Evolutionary conservation across 1,140 invertebrate genomes (phyloP).

Genomic region (Hestina assimilis): DNA sequence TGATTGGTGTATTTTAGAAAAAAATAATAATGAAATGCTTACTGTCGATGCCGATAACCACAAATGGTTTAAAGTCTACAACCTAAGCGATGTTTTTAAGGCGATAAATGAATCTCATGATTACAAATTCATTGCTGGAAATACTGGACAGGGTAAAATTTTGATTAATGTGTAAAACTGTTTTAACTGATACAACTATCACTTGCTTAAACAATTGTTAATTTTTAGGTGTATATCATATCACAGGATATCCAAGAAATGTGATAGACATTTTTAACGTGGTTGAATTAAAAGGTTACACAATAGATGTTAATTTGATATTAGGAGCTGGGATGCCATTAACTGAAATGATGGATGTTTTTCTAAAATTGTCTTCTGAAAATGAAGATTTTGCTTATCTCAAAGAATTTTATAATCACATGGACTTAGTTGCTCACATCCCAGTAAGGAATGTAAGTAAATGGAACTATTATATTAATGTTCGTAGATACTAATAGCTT

Average conservation of each 20-base stretch:
- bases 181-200: background rate
- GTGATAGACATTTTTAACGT: slow-evolving; percentile 87
- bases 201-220: background rate
- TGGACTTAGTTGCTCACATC: slow-evolving; percentile 86
- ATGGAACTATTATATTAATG: too few species aligned
- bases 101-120: slow-evolving; percentile 37
- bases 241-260: slow-evolving; percentile 62
- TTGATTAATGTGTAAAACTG: too few species aligned
- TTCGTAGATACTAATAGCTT: too few species aligned
- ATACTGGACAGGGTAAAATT: slow-evolving; percentile 60
- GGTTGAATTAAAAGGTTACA: slow-evolving; percentile 80
- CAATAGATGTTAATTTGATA: slow-evolving; percentile 74
- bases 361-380: slow-evolving; percentile 77
- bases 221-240: slow-evolving; percentile 65
- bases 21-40: slow-evolving; percentile 35
- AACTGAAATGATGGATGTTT: slow-evolving; percentile 82
- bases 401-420: slow-evolving; percentile 73
- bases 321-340: slow-evolving; percentile 84
- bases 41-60: slow-evolving; percentile 35
- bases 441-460: slow-evolving; percentile 82
- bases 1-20: slow-evolving; percentile 50
- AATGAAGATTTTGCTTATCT: slow-evolving; percentile 71
- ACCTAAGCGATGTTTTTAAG: slow-evolving; percentile 60
- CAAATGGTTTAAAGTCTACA: slow-evolving; percentile 80
- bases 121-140: slow-evolving; percentile 62